Conservation (phyloP, 2,888 invertebrate species). For the Erebia epiphron region DNA sequence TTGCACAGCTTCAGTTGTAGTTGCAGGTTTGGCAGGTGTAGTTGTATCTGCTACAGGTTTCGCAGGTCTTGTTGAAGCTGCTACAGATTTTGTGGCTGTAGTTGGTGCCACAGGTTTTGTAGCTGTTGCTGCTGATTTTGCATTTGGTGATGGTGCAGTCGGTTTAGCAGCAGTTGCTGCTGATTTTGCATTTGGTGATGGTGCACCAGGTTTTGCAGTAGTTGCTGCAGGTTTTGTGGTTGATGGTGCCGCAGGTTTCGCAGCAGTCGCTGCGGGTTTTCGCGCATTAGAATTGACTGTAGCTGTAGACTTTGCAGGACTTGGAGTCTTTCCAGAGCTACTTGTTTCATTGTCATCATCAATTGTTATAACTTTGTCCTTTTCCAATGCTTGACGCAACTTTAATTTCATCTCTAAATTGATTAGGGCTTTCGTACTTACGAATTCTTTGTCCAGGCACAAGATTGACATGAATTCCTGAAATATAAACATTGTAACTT, state of each 20-base stretch:
- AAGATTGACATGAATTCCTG: conserved; percentile 30
- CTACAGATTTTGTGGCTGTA: background rate
- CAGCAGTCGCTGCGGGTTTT: background rate
- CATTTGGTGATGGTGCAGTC: too few species aligned
- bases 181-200: background rate
- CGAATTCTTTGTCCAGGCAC: conserved; percentile 33
- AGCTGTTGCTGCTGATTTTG: background rate
- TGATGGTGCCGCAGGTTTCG: background rate
- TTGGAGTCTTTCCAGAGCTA: background rate
- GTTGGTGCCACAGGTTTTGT: background rate
- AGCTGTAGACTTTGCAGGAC: background rate
- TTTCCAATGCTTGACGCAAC: conserved; percentile 6
- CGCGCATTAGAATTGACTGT: background rate
- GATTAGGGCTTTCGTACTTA: conserved; percentile 26
- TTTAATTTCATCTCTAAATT: conserved; percentile 23
- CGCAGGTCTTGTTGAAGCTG: background rate
- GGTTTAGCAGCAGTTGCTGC: background rate
- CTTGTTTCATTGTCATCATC: background rate
- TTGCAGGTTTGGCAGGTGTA: background rate
- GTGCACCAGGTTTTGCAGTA: background rate
- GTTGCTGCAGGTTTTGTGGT: background rate
- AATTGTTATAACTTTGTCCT: background rate
- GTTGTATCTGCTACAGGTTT: background rate
- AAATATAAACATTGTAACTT: conserved; percentile 21
- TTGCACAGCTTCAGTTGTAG: background rate